These are phyloP conservation scores for Noctua janthe DNA, from an alignment of 2,888 invertebrate genomes.

Conservation along the genomic window DNA sequence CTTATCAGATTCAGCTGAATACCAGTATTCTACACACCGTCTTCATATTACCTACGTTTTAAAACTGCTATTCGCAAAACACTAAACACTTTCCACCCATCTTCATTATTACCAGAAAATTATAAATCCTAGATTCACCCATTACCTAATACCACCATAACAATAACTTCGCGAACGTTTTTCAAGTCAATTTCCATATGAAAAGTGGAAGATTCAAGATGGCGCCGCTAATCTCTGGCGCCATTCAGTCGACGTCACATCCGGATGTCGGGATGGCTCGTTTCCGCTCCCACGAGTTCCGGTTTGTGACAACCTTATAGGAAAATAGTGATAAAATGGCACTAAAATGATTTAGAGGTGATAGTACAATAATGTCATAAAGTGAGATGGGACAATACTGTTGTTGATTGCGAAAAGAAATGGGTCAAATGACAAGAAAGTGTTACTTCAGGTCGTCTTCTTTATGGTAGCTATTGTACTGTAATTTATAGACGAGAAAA, in stretches of 20 bases:
- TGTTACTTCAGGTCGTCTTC: not conserved
- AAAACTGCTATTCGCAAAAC: not conserved
- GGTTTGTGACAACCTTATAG: constrained; percentile 66
- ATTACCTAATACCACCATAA: constrained; percentile 50
- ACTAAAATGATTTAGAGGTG: constrained; percentile 51
- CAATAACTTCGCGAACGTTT: constrained; percentile 54
- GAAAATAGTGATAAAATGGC: constrained; percentile 57
- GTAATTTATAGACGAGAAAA: not conserved
- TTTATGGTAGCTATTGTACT: not conserved
- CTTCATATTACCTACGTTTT: not conserved
- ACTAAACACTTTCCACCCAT: not conserved
- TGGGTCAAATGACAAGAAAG: constrained; percentile 3
- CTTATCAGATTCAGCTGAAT: not conserved
- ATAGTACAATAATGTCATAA: constrained; percentile 10
- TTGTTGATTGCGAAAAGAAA: constrained; percentile 1
- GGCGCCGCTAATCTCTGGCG: constrained; percentile 72
- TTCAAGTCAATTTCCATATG: constrained; percentile 62
- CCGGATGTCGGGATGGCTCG: constrained; percentile 74
- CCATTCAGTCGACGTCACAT: constrained; percentile 78
- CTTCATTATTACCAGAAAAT: not conserved
- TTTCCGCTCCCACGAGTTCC: constrained; percentile 74
- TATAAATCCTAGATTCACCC: constrained; percentile 32
- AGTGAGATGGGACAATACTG: constrained; percentile 4
- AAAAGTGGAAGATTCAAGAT: constrained; percentile 63
- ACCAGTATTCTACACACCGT: not conserved